Percentiles rank a stretch among this genome's conserved stretches.
Evolutionary conservation across 2,113 vertebrate genomes (phyloP).

Genomic region (Mormoops blainvillei): DNA sequence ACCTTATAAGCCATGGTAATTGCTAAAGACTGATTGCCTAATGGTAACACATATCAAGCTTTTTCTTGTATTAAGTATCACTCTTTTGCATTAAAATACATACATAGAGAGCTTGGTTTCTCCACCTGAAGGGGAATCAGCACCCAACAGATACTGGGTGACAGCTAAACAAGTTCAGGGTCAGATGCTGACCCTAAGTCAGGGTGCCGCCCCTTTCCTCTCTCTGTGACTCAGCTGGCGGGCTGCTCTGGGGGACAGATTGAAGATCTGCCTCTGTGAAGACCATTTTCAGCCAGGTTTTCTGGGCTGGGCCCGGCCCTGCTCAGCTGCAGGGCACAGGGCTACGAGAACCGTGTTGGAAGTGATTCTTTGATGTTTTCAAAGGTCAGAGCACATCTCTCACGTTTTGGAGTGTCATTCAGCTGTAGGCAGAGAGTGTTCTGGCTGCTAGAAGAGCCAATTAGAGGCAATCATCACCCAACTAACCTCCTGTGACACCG

Average conservation of each 20-base stretch:
- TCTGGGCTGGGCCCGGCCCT: neutral
- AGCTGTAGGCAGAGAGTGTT: constrained; percentile 48
- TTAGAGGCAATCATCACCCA: constrained; percentile 69
- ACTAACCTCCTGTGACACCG: constrained; percentile 62
- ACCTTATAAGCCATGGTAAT: neutral
- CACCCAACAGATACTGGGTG: neutral
- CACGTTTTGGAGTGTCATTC: constrained; percentile 56
- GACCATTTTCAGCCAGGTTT: constrained; percentile 4
- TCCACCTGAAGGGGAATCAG: neutral
- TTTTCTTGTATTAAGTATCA: neutral
- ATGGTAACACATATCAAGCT: neutral
- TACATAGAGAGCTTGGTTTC: neutral
- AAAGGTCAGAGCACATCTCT: constrained; percentile 54
- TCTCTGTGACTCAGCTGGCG: neutral
- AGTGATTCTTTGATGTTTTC: constrained; percentile 66
- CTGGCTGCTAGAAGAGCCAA: constrained; percentile 55
- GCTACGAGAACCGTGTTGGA: constrained; percentile 21
- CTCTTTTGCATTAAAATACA: neutral
- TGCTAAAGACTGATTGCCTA: neutral
- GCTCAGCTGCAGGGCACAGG: constrained; percentile 9
- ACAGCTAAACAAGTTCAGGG: neutral
- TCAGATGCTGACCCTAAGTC: neutral
- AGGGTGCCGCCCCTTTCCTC: neutral
- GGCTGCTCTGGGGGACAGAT: neutral
- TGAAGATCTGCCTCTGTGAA: constrained; percentile 8